Conservation (phyloP, 2,797 vertebrate genomes). For the Clangula hyemalis region DNA sequence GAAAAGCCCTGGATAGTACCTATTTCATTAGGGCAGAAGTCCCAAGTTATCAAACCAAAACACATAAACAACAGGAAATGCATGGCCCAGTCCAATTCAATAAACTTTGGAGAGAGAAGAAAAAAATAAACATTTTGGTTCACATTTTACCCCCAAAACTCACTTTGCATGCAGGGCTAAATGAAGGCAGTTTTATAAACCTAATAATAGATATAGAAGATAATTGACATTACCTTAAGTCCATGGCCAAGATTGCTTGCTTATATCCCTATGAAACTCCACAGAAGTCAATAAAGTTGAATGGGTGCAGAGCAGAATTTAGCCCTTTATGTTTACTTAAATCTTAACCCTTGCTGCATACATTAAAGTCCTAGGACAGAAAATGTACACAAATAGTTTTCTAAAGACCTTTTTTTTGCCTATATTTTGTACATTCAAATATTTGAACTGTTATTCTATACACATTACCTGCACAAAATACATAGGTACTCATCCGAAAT, state of each 20-base stretch:
- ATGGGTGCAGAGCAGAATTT: constrained; percentile 38
- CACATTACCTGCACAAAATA: constrained; percentile 37
- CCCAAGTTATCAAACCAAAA: not conserved
- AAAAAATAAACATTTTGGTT: not conserved
- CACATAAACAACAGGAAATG: not conserved
- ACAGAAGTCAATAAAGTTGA: constrained; percentile 23
- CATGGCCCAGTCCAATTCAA: not conserved
- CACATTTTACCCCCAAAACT: not conserved
- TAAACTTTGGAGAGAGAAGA: not conserved
- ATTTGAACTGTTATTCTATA: constrained; percentile 61
- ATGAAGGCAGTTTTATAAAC: constrained; percentile 23
- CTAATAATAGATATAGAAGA: not conserved
- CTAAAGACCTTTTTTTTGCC: constrained; percentile 53
- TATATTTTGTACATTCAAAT: constrained; percentile 54
- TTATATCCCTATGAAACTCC: not conserved
- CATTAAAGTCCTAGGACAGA: not conserved
- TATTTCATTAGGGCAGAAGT: not conserved
- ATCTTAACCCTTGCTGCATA: constrained; percentile 41
- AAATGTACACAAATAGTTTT: constrained; percentile 45
- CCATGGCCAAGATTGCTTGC: not conserved
- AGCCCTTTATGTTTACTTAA: constrained; percentile 50
- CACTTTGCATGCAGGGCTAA: not conserved
- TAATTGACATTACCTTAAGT: not conserved
- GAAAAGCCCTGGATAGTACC: not conserved
- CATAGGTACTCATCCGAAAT: constrained; percentile 33